These are phyloP conservation scores for Tenthredo scrophulariae DNA, from an alignment of 2,888 invertebrate genomes.

Conservation along the genomic window DNA sequence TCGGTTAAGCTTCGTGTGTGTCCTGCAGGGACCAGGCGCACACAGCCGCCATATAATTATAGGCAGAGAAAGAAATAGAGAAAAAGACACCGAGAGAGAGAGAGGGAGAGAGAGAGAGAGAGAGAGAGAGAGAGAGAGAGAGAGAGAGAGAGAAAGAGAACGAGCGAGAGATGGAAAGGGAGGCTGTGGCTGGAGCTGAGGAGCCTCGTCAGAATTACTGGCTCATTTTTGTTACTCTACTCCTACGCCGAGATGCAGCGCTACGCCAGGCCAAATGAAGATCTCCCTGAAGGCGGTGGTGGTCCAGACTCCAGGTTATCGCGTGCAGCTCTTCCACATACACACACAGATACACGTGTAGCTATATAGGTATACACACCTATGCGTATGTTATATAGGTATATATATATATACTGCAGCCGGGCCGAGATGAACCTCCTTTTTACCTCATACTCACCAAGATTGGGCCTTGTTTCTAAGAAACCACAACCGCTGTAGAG, in stretches of 20 bases:
- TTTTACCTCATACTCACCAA: conserved; percentile 26
- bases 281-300: conserved; percentile 46
- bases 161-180: not conserved
- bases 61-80: conserved; percentile 10
- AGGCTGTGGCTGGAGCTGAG: conserved; percentile 14
- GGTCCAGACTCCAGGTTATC: conserved; percentile 17
- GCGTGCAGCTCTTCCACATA: not conserved
- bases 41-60: conserved; percentile 50
- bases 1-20: conserved; percentile 54
- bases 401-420: not conserved
- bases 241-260: conserved; percentile 34
- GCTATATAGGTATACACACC: not conserved
- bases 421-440: conserved; percentile 11
- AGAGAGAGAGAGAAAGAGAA: not conserved
- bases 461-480: conserved; percentile 45
- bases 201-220: conserved; percentile 51
- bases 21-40: conserved; percentile 40
- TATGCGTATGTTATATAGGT: not conserved
- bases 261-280: conserved; percentile 50
- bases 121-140: not conserved
- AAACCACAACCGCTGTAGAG: conserved; percentile 20
- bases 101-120: not conserved
- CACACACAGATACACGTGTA: not conserved
- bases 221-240: conserved; percentile 54
- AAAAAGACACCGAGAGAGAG: not conserved